Evolutionary conservation across 2,113 vertebrate genomes (phyloP).

Genomic region (Charadrius vociferus): DNA sequence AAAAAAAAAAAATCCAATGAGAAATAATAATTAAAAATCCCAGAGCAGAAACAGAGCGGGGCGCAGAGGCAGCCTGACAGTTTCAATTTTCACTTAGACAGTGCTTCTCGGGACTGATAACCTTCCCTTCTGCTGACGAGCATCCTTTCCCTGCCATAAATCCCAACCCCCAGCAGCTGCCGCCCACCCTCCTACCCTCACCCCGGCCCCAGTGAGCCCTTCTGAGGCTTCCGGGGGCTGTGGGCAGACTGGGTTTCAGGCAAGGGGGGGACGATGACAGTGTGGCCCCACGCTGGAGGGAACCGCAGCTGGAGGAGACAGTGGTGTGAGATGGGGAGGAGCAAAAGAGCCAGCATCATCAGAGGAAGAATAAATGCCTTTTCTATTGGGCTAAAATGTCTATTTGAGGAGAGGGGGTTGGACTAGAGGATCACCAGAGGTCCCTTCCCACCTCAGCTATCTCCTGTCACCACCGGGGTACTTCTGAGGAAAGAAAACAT

Average conservation of each 20-base stretch:
- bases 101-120: slow-evolving; percentile 55
- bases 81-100: slow-evolving; percentile 72
- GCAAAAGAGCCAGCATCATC: background rate
- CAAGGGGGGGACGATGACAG: background rate
- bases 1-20: background rate
- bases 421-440: background rate
- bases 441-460: background rate
- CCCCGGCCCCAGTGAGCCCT: background rate
- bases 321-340: background rate
- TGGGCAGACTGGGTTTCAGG: background rate
- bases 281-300: too few relatives aligned
- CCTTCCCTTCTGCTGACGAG: slow-evolving; percentile 44
- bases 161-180: slow-evolving; percentile 11
- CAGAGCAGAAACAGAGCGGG: slow-evolving; percentile 43
- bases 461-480: background rate
- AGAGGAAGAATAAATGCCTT: background rate
- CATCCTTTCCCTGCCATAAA: slow-evolving; percentile 44
- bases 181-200: slow-evolving; percentile 3
- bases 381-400: background rate
- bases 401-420: background rate
- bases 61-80: slow-evolving; percentile 63
- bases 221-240: background rate
- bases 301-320: background rate
- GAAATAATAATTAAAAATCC: slow-evolving; percentile 3
- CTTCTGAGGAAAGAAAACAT: background rate